phyloP scores from a whole-genome alignment of 2,888 invertebrate species.

The Amiota mariae region DNA sequence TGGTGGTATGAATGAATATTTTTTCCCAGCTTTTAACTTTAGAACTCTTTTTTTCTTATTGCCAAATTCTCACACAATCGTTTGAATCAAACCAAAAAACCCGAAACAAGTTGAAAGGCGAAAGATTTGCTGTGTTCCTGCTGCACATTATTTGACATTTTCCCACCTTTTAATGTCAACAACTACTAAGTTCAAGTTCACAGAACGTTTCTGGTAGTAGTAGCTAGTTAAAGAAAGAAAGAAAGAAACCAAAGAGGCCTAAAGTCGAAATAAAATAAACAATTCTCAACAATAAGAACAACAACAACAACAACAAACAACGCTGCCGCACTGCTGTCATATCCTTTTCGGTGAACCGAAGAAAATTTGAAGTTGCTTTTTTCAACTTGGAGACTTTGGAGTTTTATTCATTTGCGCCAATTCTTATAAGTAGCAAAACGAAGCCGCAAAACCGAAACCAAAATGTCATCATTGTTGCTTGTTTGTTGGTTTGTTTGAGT shows the following conservation, averaged over 20 bases:
- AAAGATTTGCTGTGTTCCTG: neutral
- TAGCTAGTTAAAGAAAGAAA: conserved; percentile 36
- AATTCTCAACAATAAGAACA: neutral
- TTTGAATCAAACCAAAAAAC: conserved; percentile 20
- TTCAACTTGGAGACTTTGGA: neutral
- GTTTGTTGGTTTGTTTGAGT: conserved; percentile 55
- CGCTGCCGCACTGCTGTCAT: conserved; percentile 54
- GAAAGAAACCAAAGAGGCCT: conserved; percentile 28
- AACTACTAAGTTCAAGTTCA: conserved; percentile 19
- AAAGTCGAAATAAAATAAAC: neutral
- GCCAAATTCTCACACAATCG: conserved; percentile 30
- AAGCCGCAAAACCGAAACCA: neutral
- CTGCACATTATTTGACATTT: conserved; percentile 66
- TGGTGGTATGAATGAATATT: neutral
- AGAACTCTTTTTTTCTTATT: too few relatives aligned
- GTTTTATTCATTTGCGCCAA: conserved; percentile 63
- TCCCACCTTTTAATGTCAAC: conserved; percentile 73
- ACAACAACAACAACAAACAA: neutral
- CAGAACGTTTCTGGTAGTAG: conserved; percentile 38
- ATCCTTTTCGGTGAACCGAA: conserved; percentile 58
- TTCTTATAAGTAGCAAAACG: neutral
- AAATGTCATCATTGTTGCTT: conserved; percentile 65
- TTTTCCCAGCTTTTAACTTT: neutral
- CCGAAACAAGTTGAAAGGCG: conserved; percentile 12
- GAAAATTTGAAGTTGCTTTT: conserved; percentile 9